These are phyloP conservation scores for Phenganax marumi DNA, from an alignment of 92 coral and sea anemone genomes.

Conservation along the genomic window DNA sequence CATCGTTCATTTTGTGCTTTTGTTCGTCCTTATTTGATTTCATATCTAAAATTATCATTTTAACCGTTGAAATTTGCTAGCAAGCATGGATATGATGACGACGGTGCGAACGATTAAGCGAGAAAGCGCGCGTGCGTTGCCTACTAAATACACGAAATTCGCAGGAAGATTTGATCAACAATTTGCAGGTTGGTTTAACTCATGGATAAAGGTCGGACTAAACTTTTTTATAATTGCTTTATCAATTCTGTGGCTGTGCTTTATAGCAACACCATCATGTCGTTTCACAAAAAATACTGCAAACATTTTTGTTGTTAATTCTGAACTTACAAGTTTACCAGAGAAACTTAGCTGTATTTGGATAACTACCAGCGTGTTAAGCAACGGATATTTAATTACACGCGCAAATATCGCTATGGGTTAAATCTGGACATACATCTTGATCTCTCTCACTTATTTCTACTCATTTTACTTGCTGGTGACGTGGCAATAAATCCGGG, in stretches of 20 bases:
- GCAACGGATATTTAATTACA: not conserved
- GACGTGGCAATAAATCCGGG: not conserved
- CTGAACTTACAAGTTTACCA: slow-evolving; percentile 1
- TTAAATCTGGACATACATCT: not conserved
- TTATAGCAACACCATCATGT: not conserved
- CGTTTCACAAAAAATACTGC: not conserved
- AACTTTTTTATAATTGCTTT: not conserved
- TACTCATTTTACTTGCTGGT: not conserved
- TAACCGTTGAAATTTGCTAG: no score
- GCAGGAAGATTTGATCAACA: no score
- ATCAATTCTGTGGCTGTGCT: not conserved
- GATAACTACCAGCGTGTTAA: not conserved
- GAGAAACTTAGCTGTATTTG: not conserved
- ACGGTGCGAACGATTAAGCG: not conserved
- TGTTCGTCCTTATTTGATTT: no score
- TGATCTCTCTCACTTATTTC: not conserved
- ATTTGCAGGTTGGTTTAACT: no score
- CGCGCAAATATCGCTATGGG: not conserved
- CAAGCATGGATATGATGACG: not conserved
- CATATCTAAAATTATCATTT: no score
- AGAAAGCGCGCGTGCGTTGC: not conserved
- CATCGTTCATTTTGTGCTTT: no score
- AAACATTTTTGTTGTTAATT: not conserved
- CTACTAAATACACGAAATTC: no score
- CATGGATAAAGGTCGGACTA: not conserved